Evolutionary conservation across 2,888 invertebrate genomes (phyloP).

Genomic region (Eulithis prunata): DNA sequence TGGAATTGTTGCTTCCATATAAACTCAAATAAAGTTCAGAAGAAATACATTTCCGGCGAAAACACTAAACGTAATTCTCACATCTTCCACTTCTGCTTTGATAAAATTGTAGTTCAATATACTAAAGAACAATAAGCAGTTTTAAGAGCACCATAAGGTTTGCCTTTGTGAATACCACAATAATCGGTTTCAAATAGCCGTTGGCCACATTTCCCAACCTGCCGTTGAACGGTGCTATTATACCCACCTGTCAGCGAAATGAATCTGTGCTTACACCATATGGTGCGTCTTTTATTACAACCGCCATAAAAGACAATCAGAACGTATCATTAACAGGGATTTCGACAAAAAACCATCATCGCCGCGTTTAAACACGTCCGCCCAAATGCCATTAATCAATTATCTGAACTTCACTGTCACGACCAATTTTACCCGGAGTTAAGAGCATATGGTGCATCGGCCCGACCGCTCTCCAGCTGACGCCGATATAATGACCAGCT

Average conservation of each 20-base stretch:
- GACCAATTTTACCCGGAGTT: constrained; percentile 70
- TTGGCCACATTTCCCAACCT: constrained; percentile 34
- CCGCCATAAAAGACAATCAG: constrained; percentile 71
- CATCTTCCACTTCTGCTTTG: too few species aligned
- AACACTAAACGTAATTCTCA: too few species aligned
- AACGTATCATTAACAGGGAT: constrained; percentile 80
- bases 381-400: constrained; percentile 79
- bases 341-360: constrained; percentile 72
- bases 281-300: constrained; percentile 65
- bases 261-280: constrained; percentile 75
- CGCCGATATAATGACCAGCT: constrained; percentile 73
- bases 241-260: constrained; percentile 62
- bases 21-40: constrained; percentile 43
- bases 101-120: too few species aligned
- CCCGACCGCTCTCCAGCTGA: constrained; percentile 77
- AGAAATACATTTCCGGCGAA: constrained; percentile 21
- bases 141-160: constrained; percentile 19
- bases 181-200: constrained; percentile 27
- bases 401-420: constrained; percentile 75
- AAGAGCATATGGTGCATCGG: constrained; percentile 74
- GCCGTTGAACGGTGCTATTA: constrained; percentile 36
- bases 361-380: constrained; percentile 78
- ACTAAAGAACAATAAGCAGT: background rate
- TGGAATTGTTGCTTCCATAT: constrained; percentile 39
- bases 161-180: constrained; percentile 17